A percentile compares a stretch with the other conserved stretches of the same genome.
Evolutionary conservation across 1,140 invertebrate species (phyloP).

Genomic region (Eciton burchellii): DNA sequence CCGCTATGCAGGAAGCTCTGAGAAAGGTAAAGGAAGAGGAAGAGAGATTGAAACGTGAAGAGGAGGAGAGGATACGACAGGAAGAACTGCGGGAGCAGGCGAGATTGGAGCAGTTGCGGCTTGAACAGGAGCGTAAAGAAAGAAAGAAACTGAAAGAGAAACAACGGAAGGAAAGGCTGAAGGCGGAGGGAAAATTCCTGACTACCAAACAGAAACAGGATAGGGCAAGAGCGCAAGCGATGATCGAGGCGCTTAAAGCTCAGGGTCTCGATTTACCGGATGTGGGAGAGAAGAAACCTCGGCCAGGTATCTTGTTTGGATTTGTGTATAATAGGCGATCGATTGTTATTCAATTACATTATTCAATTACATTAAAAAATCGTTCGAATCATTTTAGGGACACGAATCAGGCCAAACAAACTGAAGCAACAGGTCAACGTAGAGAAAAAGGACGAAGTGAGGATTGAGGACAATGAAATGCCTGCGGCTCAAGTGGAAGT

Average conservation of each 20-base stretch:
- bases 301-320: slow-evolving; percentile 84
- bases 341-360: background rate
- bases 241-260: slow-evolving; percentile 94
- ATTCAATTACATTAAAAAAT: background rate
- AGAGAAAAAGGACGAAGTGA: slow-evolving; percentile 84
- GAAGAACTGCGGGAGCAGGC: slow-evolving; percentile 91
- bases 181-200: slow-evolving; percentile 97
- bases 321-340: background rate
- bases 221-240: slow-evolving; percentile 93
- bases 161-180: slow-evolving; percentile 95
- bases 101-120: slow-evolving; percentile 90
- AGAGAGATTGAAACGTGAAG: slow-evolving; percentile 91
- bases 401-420: slow-evolving; percentile 91
- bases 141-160: slow-evolving; percentile 98
- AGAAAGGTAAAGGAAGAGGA: slow-evolving; percentile 95
- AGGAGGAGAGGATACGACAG: slow-evolving; percentile 91
- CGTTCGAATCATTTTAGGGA: slow-evolving; percentile 82
- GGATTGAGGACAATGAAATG: slow-evolving; percentile 83
- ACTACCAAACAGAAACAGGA: slow-evolving; percentile 97
- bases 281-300: slow-evolving; percentile 89
- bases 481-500: slow-evolving; percentile 86
- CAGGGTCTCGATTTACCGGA: slow-evolving; percentile 91
- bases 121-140: slow-evolving; percentile 95
- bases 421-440: slow-evolving; percentile 82
- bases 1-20: slow-evolving; percentile 95